phyloP scores from a whole-genome alignment of 2,797 vertebrate species.

The Coccyzus lansbergi region DNA sequence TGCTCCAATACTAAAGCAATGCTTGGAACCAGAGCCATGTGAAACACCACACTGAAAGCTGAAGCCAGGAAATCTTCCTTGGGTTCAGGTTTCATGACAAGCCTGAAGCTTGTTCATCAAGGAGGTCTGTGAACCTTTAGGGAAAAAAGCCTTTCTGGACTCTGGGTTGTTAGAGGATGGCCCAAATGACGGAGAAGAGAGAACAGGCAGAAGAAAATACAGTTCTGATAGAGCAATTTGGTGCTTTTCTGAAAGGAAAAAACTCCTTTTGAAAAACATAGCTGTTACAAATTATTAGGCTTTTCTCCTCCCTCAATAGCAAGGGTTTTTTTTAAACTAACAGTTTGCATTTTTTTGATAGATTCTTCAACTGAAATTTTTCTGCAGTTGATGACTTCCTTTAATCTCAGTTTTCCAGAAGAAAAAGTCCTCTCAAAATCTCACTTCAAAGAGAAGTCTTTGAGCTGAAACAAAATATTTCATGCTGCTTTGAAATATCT shows the following conservation, averaged over 20 bases:
- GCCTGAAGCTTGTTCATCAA: constrained; percentile 20
- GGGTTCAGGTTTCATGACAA: constrained; percentile 49
- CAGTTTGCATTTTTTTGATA: constrained; percentile 13
- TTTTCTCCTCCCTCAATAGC: not conserved
- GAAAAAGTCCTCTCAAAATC: not conserved
- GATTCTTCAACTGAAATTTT: not conserved
- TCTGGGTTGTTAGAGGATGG: not conserved
- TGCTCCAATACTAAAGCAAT: constrained; percentile 4
- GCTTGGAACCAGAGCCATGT: constrained; percentile 30
- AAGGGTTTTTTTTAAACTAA: not conserved
- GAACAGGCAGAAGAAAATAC: not conserved
- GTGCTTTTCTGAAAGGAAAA: constrained; percentile 20
- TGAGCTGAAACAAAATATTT: not conserved
- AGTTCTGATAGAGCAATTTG: not conserved
- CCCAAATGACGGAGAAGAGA: not conserved
- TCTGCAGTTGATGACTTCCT: constrained; percentile 6
- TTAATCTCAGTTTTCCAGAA: constrained; percentile 36
- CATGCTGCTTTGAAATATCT: constrained; percentile 7
- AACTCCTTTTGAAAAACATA: not conserved
- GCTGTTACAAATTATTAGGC: not conserved
- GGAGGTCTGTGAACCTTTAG: not conserved
- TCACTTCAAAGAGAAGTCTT: constrained; percentile 6
- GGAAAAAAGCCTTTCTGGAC: constrained; percentile 1
- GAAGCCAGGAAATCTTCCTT: constrained; percentile 63
- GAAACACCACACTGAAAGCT: constrained; percentile 45